Evolutionary conservation across 2,888 invertebrate species (phyloP).

Genomic region (Prosapia bicincta): DNA sequence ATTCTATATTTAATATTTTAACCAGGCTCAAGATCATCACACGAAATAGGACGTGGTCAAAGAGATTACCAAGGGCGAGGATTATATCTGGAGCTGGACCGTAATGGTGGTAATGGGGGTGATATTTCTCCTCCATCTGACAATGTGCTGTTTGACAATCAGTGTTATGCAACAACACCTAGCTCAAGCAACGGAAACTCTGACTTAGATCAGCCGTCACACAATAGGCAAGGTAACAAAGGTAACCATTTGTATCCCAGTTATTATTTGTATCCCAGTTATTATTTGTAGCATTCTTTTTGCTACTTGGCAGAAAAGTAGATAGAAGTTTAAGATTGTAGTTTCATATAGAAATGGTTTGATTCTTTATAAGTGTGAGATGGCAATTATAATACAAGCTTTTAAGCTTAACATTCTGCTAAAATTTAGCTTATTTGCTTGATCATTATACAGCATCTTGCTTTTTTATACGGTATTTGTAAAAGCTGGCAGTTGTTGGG

Average conservation of each 20-base stretch:
- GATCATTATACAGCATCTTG: neutral
- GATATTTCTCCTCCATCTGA: slow-evolving; percentile 84
- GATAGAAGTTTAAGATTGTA: no score
- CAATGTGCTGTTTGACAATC: slow-evolving; percentile 92
- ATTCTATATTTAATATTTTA: slow-evolving; percentile 33
- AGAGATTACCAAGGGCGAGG: slow-evolving; percentile 52
- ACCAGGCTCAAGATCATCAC: slow-evolving; percentile 58
- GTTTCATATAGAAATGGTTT: no score
- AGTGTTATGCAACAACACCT: slow-evolving; percentile 92
- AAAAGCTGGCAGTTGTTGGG: no score
- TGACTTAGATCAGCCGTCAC: slow-evolving; percentile 70
- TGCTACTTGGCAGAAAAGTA: neutral
- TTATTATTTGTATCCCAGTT: neutral
- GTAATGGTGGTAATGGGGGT: slow-evolving; percentile 54
- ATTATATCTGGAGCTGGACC: slow-evolving; percentile 75
- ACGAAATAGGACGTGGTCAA: slow-evolving; percentile 64
- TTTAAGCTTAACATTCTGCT: no score
- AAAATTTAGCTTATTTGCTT: no score
- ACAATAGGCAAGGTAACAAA: slow-evolving; percentile 23
- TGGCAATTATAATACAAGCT: neutral
- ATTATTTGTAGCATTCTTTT: neutral
- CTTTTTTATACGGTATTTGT: neutral
- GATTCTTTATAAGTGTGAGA: no score
- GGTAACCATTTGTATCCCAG: neutral
- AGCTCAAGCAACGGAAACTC: slow-evolving; percentile 92